Evolutionary conservation across 1,140 invertebrate genomes (phyloP).

Genomic region (Phymorhynchus buccinoides): DNA sequence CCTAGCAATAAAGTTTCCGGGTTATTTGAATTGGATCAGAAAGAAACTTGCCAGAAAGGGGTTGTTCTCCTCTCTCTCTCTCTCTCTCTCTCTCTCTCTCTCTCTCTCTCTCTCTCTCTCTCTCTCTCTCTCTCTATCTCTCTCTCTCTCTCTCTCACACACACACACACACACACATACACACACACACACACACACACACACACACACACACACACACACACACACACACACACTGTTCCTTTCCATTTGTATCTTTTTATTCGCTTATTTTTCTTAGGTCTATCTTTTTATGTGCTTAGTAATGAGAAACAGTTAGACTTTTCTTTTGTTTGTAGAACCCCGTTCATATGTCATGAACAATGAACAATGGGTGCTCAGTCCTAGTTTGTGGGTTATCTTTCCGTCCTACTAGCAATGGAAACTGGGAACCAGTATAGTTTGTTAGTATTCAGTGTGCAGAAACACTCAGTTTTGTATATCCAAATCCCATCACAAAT

Average conservation of each 20-base stretch:
- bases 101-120: neutral
- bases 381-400: neutral
- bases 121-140: conserved; percentile 6
- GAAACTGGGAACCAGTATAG: no score
- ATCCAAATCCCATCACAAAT: no score
- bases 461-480: no score
- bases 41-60: no score
- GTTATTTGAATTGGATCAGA: no score
- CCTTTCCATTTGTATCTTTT: no score
- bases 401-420: neutral
- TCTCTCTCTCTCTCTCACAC: conserved; percentile 13
- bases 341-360: no score
- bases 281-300: neutral
- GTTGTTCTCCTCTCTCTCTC: neutral
- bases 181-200: neutral
- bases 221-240: neutral
- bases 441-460: no score
- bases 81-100: neutral
- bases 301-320: neutral
- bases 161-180: conserved; percentile 8
- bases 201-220: neutral
- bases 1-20: no score
- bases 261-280: no score
- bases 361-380: no score
- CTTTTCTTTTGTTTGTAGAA: neutral